Evolutionary conservation across 2,113 vertebrate species (phyloP), one percentile per base, ranked within the genome.

Genomic region (Lates calcarifer): DNA sequence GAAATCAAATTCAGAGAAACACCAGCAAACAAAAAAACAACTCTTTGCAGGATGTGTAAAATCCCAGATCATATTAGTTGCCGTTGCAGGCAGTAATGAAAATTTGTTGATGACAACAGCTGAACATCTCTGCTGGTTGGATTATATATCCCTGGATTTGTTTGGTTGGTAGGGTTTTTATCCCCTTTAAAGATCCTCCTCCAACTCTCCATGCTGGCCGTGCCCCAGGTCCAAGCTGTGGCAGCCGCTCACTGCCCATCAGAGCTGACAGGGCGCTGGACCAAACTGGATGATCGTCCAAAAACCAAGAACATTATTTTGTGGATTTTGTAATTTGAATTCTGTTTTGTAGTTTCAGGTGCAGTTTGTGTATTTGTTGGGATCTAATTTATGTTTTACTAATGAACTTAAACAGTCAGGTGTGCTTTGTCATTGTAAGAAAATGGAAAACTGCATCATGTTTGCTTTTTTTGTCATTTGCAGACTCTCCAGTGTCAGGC

Each of bases 81-180:
- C 55, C 65, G 63, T 64, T 62, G 69, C 71, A 53, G 64, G 24
- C 79, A 68, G 77, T 65, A 43, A 66, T 81, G 66, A 77, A 74
- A 81, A 90, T 85, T 68, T 86, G 87, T 84, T 89, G 85, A 82
- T 86, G 87, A 80, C 78, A 83, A 72, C 83, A 84, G 81, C 82
- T 88, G 68, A 89, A 61, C 61, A 82, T 88, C 65, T 90, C 57
- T 82, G 64, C 77, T 49, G 74, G 65, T 83, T 60, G 84, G 91
- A 93, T 91, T 93, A 88, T 84, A 75, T 72, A 58, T 90, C 81
- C 62, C 69, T 87, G 90, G 88, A 91, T 92, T 92, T 92, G 88
- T 90, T 91, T 78, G 82, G 82, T 81, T 33, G 65, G 87, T 72
- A 79, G 83, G 68, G 64, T 82, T 89, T 87, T 90, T 84, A 90